Conservation (phyloP, 2,113 vertebrate species). For the Ursus arctos region DNA sequence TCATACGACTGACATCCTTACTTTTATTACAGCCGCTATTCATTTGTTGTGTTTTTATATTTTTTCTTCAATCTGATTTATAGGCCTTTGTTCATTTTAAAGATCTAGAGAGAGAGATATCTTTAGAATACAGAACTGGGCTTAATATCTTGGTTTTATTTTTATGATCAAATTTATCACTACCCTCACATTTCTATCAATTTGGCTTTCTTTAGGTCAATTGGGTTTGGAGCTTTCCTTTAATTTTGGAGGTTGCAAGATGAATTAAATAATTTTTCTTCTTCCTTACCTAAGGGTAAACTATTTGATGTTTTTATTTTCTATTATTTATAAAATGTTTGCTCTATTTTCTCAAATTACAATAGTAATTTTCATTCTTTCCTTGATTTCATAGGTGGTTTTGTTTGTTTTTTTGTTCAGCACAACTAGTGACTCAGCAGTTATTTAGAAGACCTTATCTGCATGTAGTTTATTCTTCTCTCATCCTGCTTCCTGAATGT, state of each 20-base stretch:
- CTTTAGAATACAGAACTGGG: background rate
- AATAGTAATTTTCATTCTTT: background rate
- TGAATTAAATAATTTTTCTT: background rate
- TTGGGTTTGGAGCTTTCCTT: background rate
- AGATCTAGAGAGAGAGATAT: background rate
- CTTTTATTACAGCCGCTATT: background rate
- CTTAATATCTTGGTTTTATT: background rate
- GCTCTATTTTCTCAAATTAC: background rate
- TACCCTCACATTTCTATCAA: background rate
- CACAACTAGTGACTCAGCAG: background rate
- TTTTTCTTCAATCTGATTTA: background rate
- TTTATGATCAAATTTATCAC: background rate
- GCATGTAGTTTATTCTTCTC: background rate
- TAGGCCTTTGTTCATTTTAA: background rate
- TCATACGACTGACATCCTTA: background rate
- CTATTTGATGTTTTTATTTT: background rate
- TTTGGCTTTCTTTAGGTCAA: background rate
- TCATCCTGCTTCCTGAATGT: background rate
- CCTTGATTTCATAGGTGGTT: background rate
- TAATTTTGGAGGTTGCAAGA: background rate
- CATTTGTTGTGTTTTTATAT: background rate
- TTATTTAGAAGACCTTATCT: background rate
- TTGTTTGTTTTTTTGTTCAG: background rate
- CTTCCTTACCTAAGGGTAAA: background rate
- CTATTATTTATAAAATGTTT: background rate